These are phyloP conservation scores for Stegodyphus mimosarum DNA, from an alignment of 1,140 invertebrate species.

Conservation along the genomic window DNA sequence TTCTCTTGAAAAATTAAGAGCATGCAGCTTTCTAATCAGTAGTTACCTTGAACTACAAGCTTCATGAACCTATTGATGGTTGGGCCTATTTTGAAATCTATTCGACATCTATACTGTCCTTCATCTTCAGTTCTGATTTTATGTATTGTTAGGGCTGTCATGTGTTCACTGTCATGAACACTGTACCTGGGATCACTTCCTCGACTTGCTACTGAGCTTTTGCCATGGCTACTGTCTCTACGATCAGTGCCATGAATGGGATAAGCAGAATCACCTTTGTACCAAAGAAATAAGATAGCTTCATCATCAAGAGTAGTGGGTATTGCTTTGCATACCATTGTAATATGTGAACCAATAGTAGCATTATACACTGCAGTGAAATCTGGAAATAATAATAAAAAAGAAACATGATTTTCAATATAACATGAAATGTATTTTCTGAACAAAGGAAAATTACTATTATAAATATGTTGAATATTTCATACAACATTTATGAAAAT, in stretches of 20 bases:
- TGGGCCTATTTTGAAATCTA: slow-evolving; percentile 28
- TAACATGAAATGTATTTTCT: too few species aligned
- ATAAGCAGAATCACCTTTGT: slow-evolving; percentile 50
- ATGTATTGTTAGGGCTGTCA: slow-evolving; percentile 36
- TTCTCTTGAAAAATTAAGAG: too few species aligned
- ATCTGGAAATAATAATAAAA: slow-evolving; percentile 17
- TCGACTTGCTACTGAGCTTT: not conserved
- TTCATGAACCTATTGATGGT: slow-evolving; percentile 50
- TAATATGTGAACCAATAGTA: slow-evolving; percentile 38
- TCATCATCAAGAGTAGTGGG: slow-evolving; percentile 22
- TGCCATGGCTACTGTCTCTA: slow-evolving; percentile 1
- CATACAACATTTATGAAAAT: too few species aligned
- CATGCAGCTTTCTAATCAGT: too few species aligned
- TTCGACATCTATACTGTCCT: slow-evolving; percentile 46
- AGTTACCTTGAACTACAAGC: slow-evolving; percentile 17
- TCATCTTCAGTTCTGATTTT: slow-evolving; percentile 47
- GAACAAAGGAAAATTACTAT: too few species aligned
- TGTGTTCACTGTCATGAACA: slow-evolving; percentile 23
- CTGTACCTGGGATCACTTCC: slow-evolving; percentile 39
- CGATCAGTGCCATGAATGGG: slow-evolving; percentile 40
- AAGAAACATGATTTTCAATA: not conserved
- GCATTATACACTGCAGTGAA: slow-evolving; percentile 35
- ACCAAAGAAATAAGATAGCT: slow-evolving; percentile 27
- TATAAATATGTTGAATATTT: too few species aligned
- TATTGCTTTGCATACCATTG: slow-evolving; percentile 31